Evolutionary conservation across 2,113 vertebrate genomes (phyloP), one percentile per base, ranked within the genome.

Genomic region (Rana temporaria): DNA sequence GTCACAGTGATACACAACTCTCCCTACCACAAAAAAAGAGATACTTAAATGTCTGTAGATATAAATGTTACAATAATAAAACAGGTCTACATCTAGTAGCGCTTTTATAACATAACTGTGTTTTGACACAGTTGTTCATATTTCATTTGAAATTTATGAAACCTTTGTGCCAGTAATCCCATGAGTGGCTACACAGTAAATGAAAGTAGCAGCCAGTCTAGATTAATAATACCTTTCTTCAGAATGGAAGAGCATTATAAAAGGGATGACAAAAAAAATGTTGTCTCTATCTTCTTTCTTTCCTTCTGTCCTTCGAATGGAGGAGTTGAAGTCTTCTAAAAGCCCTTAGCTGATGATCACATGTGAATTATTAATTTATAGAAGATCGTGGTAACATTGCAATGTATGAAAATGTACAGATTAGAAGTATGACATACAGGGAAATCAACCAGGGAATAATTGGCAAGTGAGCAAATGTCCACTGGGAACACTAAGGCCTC

Each of bases 81-180:
- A 84, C 84, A 81, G 84, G 91, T 86, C 30, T 73, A 85, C 85
- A 84, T 88, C 85, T 80, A 87, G 88, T 85, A 86, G 64, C 84
- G 90, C 88, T 90, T 93, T 92, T 90, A 87, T 85, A 88, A 87
- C 89, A 86, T 90, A 90, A 87, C 89, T 90, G 88, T 90, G 90
- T 92, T 96, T 93, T 93, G 93, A 95, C 93, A 95, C 95, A 95
- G 95, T 95, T 95, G 94, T 94, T 95, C 93, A 88, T 93, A 93
- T 96, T 96, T 95, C 95, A 93, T 93, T 93, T 93, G 91, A 93
- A 91, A 92, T 92, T 89, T 92, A 90, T 93, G 91, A 96, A 94
- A 95, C 91, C 93, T 95, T 94, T 93, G 95, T 95, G 92, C 89
- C 88, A 87, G 85, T 87, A 90, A 95, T 96, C 95, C 94, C 93